Conservation (phyloP, 2,888 invertebrate genomes). For the Chaetogeoica ovagalla region DNA sequence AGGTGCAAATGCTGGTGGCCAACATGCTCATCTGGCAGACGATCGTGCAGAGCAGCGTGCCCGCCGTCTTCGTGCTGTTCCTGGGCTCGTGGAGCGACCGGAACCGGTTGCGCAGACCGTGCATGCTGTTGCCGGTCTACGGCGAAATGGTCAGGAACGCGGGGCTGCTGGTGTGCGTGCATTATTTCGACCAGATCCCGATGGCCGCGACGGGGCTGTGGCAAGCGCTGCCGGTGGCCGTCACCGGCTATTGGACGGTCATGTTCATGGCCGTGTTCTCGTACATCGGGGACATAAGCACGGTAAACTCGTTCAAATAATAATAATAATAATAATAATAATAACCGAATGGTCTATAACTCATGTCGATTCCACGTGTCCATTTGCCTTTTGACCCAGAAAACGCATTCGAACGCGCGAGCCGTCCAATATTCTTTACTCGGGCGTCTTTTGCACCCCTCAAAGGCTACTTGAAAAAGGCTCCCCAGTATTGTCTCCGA, state of each 20-base stretch:
- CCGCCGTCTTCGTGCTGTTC: slow-evolving; percentile 79
- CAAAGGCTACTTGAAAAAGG: too few species aligned
- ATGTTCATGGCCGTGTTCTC: slow-evolving; percentile 90
- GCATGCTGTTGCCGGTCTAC: slow-evolving; percentile 79
- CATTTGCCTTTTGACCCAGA: too few species aligned
- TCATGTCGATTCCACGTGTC: too few species aligned
- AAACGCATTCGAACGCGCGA: too few species aligned
- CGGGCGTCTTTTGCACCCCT: too few species aligned
- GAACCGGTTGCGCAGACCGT: slow-evolving; percentile 73
- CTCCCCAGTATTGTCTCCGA: too few species aligned
- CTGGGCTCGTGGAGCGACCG: slow-evolving; percentile 71
- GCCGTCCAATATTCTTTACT: too few species aligned
- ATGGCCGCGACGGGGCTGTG: slow-evolving; percentile 77
- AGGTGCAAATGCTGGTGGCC: slow-evolving; percentile 75
- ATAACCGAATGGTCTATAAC: too few species aligned
- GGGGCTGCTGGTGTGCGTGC: slow-evolving; percentile 77
- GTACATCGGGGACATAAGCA: slow-evolving; percentile 85
- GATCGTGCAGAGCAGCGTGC: slow-evolving; percentile 77
- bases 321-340: too few species aligned
- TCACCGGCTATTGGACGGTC: slow-evolving; percentile 84
- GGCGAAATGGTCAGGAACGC: slow-evolving; percentile 79
- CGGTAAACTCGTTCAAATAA: slow-evolving; percentile 59
- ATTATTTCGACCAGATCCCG: slow-evolving; percentile 75
- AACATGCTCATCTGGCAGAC: slow-evolving; percentile 86
- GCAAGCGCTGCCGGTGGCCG: slow-evolving; percentile 78